phyloP scores from a whole-genome alignment of 2,797 vertebrate species.

The Lophotriccus pileatus region DNA sequence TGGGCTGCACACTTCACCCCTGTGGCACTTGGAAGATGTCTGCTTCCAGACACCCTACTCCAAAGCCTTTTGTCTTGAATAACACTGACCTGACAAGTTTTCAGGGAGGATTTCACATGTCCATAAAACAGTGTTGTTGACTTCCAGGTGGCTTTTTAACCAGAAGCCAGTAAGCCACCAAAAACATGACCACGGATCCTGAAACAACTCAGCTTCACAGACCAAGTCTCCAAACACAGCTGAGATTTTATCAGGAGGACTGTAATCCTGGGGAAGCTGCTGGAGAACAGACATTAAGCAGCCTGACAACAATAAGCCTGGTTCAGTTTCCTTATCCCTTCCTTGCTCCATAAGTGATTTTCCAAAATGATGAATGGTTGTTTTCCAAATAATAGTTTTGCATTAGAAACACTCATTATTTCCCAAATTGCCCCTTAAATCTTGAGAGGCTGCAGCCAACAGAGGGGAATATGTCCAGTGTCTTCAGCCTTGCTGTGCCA shows the following conservation, averaged over 20 bases:
- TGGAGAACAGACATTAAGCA: background rate
- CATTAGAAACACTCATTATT: background rate
- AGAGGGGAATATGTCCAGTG: rapidly evolving
- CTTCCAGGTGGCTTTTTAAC: background rate
- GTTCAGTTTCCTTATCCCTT: background rate
- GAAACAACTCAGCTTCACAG: background rate
- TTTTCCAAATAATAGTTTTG: background rate
- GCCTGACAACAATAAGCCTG: background rate
- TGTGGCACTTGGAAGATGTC: background rate
- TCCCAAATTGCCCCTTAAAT: background rate
- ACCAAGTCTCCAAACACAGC: background rate
- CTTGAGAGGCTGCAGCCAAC: background rate
- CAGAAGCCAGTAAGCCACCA: background rate
- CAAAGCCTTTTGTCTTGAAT: background rate
- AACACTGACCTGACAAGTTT: background rate
- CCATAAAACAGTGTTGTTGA: background rate
- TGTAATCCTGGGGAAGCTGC: background rate
- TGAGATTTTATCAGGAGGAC: background rate
- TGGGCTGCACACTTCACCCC: background rate
- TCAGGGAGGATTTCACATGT: background rate
- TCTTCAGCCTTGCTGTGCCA: background rate
- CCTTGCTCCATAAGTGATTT: background rate
- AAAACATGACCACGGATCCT: background rate
- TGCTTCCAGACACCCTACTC: background rate
- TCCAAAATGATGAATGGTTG: background rate